phyloP scores from a whole-genome alignment of 2,797 vertebrate genomes.

The Brotula barbata region DNA sequence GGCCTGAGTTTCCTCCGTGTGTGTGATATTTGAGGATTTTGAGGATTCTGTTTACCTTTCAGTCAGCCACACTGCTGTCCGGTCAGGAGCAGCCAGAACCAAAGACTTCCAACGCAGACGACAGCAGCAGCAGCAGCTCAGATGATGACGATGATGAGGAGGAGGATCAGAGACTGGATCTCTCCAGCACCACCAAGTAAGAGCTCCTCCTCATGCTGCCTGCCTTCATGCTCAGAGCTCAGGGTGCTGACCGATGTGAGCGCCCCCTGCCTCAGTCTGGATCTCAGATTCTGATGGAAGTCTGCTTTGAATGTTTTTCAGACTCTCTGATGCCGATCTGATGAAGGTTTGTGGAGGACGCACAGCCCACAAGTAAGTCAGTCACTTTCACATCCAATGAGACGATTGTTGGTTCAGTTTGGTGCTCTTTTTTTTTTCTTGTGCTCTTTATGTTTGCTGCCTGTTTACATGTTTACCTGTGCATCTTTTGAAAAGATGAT shows the following conservation, averaged over 20 bases:
- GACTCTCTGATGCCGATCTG: slow-evolving; percentile 86
- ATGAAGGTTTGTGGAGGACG: slow-evolving; percentile 88
- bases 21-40: background rate
- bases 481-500: too few species aligned
- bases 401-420: background rate
- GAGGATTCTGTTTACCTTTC: slow-evolving; percentile 5
- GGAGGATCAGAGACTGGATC: slow-evolving; percentile 80
- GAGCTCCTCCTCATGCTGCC: slow-evolving; percentile 5
- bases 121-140: slow-evolving; percentile 76
- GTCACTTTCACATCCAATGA: too few species aligned
- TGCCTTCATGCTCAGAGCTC: background rate
- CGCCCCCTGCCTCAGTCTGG: background rate
- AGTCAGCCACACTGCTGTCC: slow-evolving; percentile 85
- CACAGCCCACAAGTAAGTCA: slow-evolving; percentile 94
- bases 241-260: too few species aligned
- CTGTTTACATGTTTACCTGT: too few species aligned
- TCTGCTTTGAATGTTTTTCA: slow-evolving; percentile 45
- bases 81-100: slow-evolving; percentile 74
- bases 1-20: background rate
- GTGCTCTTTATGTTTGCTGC: too few species aligned
- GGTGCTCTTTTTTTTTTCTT: too few species aligned
- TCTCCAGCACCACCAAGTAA: slow-evolving; percentile 82
- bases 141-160: slow-evolving; percentile 58
- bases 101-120: slow-evolving; percentile 45
- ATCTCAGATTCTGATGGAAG: background rate